Evolutionary conservation across 2,113 vertebrate genomes (phyloP), one percentile per base, ranked within the genome.

Genomic region (Hoplias malabaricus): DNA sequence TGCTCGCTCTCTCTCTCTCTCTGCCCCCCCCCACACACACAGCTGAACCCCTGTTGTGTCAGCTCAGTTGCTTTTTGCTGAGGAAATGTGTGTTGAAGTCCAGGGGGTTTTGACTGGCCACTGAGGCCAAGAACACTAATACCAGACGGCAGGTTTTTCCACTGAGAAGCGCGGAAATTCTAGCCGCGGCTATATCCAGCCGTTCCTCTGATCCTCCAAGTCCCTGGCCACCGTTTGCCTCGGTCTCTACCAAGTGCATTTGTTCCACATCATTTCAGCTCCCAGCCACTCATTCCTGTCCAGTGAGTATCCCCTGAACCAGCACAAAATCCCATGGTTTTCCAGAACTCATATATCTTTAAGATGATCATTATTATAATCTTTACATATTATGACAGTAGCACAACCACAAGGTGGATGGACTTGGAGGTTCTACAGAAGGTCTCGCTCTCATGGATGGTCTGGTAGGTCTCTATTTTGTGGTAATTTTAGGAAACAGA

Each of bases 241-340:
- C 57, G 34, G 56, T 36, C 33, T 54, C 57, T 29, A 70, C 43
- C 67, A 34, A 70, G 42, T 53, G 33, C 67, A 78, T 78, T 70
- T 78, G 76, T 78, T 78, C 76, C 67, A 71, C 67, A 63, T 71
- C 54, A 69, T 77, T 70, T 48, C 67, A 53, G 56, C 27, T 53
- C 53, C 21, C 38, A 34, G 27, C 75, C 65, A 29, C 46, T 50
- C 63, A 67, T 68, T 65, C 21, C 56, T 25, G 56, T 53, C 75
- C 57, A 31, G 33, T 70, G 14, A 78, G 69, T 63, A 53, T 50
- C 48, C 57, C 56, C 33, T 38, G 9, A 70, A 63, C 43, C 56
- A 62, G 56, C 34, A 70, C 56, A 63, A 78, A 70, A 29, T 27
- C 38, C 29, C 53, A 34, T 23, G 53, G 7, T 63, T 62, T n/a